Conservation (phyloP, 2,888 invertebrate genomes). For the Ditylenchus weischeri region DNA sequence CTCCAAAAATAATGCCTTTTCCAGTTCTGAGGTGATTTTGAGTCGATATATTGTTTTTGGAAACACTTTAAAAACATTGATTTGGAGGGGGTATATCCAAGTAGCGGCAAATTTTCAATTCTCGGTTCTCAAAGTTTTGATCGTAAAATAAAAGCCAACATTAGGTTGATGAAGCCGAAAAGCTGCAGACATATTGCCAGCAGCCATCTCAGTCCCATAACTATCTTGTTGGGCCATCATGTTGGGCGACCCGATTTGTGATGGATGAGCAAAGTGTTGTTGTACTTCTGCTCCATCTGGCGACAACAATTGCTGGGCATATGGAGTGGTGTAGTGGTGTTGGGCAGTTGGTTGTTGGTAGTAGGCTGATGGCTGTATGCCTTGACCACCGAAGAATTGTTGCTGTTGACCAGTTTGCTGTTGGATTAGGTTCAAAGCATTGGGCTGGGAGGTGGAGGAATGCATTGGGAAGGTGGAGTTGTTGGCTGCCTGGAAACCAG, state of each 20-base stretch:
- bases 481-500: not conserved
- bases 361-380: not conserved
- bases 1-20: no score
- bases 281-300: not conserved
- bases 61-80: no score
- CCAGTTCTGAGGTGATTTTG: no score
- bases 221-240: not conserved
- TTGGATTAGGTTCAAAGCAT: constrained; percentile 12
- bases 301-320: constrained; percentile 6
- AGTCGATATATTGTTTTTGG: no score
- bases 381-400: not conserved
- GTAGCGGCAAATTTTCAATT: no score
- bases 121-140: no score
- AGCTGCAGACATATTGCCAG: constrained; percentile 7
- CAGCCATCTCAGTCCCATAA: not conserved
- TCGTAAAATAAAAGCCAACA: constrained; percentile 17
- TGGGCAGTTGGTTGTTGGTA: constrained; percentile 12
- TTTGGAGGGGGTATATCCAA: no score
- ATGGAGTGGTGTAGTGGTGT: constrained; percentile 17
- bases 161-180: constrained; percentile 41
- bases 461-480: constrained; percentile 1
- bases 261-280: not conserved
- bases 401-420: not conserved
- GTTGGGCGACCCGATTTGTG: not conserved
- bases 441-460: constrained; percentile 6